Evolutionary conservation across 2,113 vertebrate species (phyloP).

Genomic region (Psittacara wagleri): DNA sequence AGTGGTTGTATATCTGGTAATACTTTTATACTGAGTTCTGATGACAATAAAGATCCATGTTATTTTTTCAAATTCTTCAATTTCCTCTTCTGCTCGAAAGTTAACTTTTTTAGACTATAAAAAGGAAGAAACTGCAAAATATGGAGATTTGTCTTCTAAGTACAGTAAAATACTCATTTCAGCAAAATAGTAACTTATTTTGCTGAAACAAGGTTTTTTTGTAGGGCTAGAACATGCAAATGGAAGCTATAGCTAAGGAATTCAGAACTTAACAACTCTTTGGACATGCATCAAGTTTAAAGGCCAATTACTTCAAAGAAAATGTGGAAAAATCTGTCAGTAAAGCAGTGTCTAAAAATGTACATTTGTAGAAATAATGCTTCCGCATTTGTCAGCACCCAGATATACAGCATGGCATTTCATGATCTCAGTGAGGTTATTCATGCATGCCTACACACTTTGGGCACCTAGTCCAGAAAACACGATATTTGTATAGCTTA

Average conservation of each 20-base stretch:
- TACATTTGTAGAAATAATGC: neutral
- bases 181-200: neutral
- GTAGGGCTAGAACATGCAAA: neutral
- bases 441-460: neutral
- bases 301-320: neutral
- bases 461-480: neutral
- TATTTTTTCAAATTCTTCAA: neutral
- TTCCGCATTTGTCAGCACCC: neutral
- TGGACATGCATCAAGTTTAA: neutral
- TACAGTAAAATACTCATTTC: neutral
- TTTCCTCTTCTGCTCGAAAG: neutral
- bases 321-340: neutral
- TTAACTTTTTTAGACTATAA: neutral
- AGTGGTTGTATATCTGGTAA: neutral
- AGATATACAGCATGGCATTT: neutral
- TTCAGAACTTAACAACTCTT: neutral
- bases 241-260: neutral
- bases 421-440: neutral
- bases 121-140: neutral
- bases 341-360: neutral
- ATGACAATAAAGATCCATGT: neutral
- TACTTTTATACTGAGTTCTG: neutral
- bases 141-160: neutral
- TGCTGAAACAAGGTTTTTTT: neutral
- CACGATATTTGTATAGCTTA: neutral